These are phyloP conservation scores for Orchesella cincta DNA, from an alignment of 1,140 invertebrate genomes.

Conservation along the genomic window DNA sequence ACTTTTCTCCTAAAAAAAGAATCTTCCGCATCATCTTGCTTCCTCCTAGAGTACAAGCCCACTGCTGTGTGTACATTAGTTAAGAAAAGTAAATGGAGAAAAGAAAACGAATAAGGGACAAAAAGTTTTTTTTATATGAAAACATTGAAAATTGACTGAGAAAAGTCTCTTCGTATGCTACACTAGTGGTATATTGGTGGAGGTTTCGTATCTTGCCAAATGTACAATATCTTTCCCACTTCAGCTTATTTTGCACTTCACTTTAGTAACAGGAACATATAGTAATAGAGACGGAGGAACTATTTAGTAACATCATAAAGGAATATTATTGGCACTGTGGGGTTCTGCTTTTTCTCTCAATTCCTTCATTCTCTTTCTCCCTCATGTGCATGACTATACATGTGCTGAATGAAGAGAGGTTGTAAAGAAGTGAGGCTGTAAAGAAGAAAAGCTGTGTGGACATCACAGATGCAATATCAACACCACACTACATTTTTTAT, in stretches of 20 bases:
- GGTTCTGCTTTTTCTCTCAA: neutral
- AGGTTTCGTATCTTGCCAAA: neutral
- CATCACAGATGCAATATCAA: no score
- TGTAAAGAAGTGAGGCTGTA: no score
- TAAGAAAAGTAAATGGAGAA: conserved; percentile 11
- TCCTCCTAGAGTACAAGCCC: neutral
- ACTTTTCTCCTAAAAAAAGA: no score
- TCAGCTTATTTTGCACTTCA: neutral
- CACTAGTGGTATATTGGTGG: neutral
- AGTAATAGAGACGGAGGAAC: neutral
- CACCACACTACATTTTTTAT: no score
- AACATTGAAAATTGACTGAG: conserved; percentile 16
- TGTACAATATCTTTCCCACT: neutral
- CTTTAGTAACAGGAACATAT: neutral
- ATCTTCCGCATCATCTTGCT: no score
- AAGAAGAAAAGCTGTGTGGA: no score
- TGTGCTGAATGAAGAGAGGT: no score
- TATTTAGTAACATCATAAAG: neutral
- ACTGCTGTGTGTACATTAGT: conserved; percentile 13
- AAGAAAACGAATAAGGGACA: conserved; percentile 8
- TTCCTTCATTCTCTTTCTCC: neutral
- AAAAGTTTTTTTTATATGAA: conserved; percentile 18
- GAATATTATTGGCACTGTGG: conserved; percentile 10
- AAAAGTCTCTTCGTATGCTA: conserved; percentile 6
- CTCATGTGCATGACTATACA: no score